A percentile compares a stretch with the other conserved stretches of the same genome.
Conservation (phyloP, 2,113 vertebrate species). For the Lipophrys pholis region DNA sequence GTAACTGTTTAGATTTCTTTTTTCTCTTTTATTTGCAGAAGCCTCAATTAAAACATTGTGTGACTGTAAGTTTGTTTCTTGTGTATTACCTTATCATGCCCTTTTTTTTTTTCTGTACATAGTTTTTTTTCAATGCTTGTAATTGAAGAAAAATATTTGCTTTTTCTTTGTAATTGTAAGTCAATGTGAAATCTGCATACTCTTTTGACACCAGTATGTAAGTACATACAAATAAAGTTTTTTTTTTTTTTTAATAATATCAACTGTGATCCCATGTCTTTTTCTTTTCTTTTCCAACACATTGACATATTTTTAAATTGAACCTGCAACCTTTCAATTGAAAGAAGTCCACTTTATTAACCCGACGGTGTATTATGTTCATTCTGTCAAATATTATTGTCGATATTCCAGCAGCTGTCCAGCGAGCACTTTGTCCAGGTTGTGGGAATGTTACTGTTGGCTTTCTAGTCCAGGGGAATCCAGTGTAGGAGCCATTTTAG, state of each 20-base stretch:
- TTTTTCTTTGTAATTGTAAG: constrained; percentile 78
- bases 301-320: too few species aligned
- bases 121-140: constrained; percentile 80
- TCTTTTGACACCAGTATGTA: constrained; percentile 83
- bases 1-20: constrained; percentile 43
- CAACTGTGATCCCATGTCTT: constrained; percentile 42
- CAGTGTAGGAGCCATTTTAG: too few species aligned
- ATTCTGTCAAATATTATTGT: too few species aligned
- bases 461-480: too few species aligned
- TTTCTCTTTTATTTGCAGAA: constrained; percentile 47
- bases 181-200: constrained; percentile 80
- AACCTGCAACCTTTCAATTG: too few species aligned
- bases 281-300: constrained; percentile 4
- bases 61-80: constrained; percentile 73
- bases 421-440: too few species aligned
- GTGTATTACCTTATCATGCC: constrained; percentile 69
- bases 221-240: constrained; percentile 81
- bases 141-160: constrained; percentile 65
- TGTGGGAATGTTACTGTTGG: too few species aligned
- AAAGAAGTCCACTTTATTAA: too few species aligned
- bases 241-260: constrained; percentile 80
- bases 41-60: constrained; percentile 56
- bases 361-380: too few species aligned
- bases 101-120: constrained; percentile 83
- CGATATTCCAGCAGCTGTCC: too few species aligned